Percentiles rank a stretch among this genome's conserved stretches.
Conservation (phyloP, 2,888 invertebrate species). For the Pollenia labialis region DNA sequence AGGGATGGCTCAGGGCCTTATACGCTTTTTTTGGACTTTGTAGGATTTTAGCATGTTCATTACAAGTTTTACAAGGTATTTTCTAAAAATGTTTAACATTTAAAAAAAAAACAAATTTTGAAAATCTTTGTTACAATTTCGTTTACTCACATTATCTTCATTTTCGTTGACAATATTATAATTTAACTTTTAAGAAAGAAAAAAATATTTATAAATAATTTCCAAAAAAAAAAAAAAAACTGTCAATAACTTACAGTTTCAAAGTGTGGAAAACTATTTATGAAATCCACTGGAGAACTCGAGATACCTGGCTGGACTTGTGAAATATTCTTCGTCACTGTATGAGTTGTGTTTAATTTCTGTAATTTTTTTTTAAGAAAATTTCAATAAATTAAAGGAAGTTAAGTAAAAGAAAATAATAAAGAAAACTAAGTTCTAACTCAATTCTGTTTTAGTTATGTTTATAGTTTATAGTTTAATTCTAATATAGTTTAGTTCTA, state of each 20-base stretch:
- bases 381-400: no score
- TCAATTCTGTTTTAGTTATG: no score
- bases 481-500: no score
- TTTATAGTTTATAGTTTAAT: no score
- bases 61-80: background rate
- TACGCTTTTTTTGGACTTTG: background rate
- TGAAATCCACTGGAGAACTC: background rate
- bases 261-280: conserved; percentile 9
- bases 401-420: no score
- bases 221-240: no score
- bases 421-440: no score
- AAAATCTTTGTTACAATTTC: background rate
- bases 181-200: background rate
- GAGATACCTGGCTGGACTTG: background rate
- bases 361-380: no score
- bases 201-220: no score
- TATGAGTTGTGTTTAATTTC: no score
- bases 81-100: background rate
- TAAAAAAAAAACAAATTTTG: background rate
- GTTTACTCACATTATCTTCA: conserved; percentile 2
- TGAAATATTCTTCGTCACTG: background rate
- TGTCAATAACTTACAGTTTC: background rate
- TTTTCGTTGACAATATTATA: background rate
- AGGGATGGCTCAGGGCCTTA: background rate
- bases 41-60: background rate